Evolutionary conservation across 37 sponge, comb jelly and placozoan species (phyloP).

Genomic region (Cladorhizidae sp.): DNA sequence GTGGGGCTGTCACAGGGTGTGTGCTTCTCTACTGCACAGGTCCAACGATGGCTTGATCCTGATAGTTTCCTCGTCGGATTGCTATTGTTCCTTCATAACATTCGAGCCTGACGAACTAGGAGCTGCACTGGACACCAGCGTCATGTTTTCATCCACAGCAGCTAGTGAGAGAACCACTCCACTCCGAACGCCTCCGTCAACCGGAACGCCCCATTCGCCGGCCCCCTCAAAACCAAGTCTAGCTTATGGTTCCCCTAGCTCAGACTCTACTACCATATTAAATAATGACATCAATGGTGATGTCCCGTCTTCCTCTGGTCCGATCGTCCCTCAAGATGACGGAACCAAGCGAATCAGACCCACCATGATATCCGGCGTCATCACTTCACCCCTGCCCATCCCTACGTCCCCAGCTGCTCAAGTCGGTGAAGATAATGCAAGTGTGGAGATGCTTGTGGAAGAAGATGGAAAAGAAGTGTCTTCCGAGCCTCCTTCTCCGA

Average conservation of each 20-base stretch:
- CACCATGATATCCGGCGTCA: not conserved
- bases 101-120: slow-evolving; percentile 91
- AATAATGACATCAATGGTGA: not conserved
- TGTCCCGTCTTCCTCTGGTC: not conserved
- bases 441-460: no score
- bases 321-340: not conserved
- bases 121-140: slow-evolving; percentile 10
- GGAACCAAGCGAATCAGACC: slow-evolving; percentile 20
- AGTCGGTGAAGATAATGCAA: not conserved
- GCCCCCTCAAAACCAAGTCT: no score
- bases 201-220: not conserved
- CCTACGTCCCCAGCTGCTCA: not conserved
- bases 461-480: not conserved
- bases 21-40: no score
- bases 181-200: not conserved
- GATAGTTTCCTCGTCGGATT: slow-evolving; percentile 88
- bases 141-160: slow-evolving; percentile 8
- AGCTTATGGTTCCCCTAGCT: not conserved
- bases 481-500: not conserved
- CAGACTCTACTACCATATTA: no score
- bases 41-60: slow-evolving; percentile 84
- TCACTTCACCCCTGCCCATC: not conserved
- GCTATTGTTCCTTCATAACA: slow-evolving; percentile 86
- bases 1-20: no score
- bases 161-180: not conserved